Base-by-base conservation (phyloP, 1,140 invertebrate genomes). In the Ceratosolen fusciceps region DNA sequence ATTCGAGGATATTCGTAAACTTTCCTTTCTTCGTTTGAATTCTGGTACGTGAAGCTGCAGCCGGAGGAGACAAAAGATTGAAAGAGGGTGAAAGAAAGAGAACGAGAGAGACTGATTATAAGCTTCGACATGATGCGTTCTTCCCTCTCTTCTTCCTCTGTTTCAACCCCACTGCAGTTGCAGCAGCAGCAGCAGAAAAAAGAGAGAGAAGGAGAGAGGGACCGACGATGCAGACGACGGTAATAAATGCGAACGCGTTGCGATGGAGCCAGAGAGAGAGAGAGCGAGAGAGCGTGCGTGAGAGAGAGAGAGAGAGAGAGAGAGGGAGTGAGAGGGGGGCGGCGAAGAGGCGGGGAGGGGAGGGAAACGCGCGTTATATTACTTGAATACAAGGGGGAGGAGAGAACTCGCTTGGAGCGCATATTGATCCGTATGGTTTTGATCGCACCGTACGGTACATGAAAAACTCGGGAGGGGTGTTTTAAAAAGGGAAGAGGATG, bases 221-320 rank as follows among this genome's bases (percentile, higher is more conserved):
- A 58, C 3, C 58, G 58, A 26, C 62, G 67, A 62, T 62, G 43
- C 26, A 72, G 37, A 21, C 84, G 85, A 87, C 87, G 86, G 80
- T 82, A 75, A 79, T 85, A 80, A 83, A 85, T 85, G 85, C 80
- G 83, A 87, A 85, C 84, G 82, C 80, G 65, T 34, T 19, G 58
- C 60, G 31, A 47, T 81, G 82, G 73, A 80, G 82, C 77, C 78
- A 49, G 80, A 74, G 67, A 80, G 75, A 81, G 77, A 80, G 80
- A 82, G 74, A 80, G 24, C 83, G 80, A 77, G 82, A 79, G 76
- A 82, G 74, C 81, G 81, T 19, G 58, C 60, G 31, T 31, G 82
- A 81, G 73, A 80, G 82, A 74, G 79, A 49, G 80, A 74, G 67
- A 80, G 75, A 81, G 77, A 80, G 80, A 82, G 74, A 80, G 24